A percentile compares a stretch with the other conserved stretches of the same genome.
phyloP scores from a whole-genome alignment of 2,797 vertebrate species.

The Sebastes trivittatus region DNA sequence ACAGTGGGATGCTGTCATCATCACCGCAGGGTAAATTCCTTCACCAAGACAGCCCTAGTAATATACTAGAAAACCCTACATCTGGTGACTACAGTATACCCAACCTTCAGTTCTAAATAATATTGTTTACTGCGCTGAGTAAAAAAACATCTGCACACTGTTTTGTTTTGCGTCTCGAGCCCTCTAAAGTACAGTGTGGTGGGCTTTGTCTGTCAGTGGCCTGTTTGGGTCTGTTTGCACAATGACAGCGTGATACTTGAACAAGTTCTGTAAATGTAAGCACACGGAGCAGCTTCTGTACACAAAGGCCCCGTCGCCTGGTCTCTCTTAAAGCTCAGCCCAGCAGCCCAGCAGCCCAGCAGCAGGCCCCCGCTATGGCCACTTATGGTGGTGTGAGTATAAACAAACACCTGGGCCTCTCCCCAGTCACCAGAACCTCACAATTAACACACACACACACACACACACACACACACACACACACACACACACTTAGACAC shows the following conservation, averaged over 20 bases:
- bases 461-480: not conserved
- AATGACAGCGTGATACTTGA: slow-evolving; percentile 60
- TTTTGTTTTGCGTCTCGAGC: slow-evolving; percentile 32
- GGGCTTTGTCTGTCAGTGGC: slow-evolving; percentile 27
- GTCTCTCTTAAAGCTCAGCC: slow-evolving; percentile 21
- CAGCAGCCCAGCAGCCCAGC: slow-evolving; percentile 27
- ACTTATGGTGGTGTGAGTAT: slow-evolving; percentile 69
- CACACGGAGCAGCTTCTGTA: slow-evolving; percentile 62
- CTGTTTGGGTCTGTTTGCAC: slow-evolving; percentile 63
- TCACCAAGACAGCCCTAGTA: not conserved
- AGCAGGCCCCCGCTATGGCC: slow-evolving; percentile 52
- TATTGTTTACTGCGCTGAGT: slow-evolving; percentile 15
- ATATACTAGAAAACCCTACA: not conserved
- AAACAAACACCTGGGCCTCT: slow-evolving; percentile 75
- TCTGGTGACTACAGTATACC: not conserved
- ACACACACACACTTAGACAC: not conserved
- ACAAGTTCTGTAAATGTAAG: slow-evolving; percentile 59
- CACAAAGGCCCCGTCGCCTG: slow-evolving; percentile 52
- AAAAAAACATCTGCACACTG: not conserved
- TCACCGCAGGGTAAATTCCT: too few relatives aligned
- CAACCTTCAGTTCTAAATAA: not conserved
- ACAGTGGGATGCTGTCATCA: too few relatives aligned
- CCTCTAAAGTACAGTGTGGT: slow-evolving; percentile 22
- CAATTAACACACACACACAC: slow-evolving; percentile 47
- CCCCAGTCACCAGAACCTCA: slow-evolving; percentile 51